Evolutionary conservation across 1,140 invertebrate genomes (phyloP), one percentile per base, ranked within the genome.

Genomic region (Plodia interpunctella): DNA sequence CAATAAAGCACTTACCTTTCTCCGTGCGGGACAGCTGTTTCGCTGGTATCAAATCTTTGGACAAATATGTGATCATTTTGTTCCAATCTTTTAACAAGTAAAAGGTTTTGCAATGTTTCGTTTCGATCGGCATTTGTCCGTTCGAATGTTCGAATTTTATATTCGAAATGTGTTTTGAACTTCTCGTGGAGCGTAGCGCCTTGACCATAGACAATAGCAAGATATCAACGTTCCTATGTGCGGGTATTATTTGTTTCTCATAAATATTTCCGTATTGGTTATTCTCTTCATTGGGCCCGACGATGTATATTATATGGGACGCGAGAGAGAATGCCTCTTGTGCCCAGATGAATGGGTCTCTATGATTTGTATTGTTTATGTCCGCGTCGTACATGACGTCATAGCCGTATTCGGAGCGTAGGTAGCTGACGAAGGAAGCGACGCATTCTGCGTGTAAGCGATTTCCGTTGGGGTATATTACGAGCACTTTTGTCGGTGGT

Each of bases 61-160:
- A 87, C 19, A 89, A 51, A 65, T 79, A 72, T 0, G 80, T 71
- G 49, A 89, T 83, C 0, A 89, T 65, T 25, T 82, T 85, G 55
- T 87, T 78, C 80, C 80, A 89, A 55, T 89, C 83, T 35, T 78
- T 80, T 0, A 89, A 60, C 6, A 89, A 62, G 54, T 72, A 72
- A 60, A 84, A 89, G 0, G 61, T 62, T 55, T 76, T 75, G n/a
- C 76, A 76, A 13, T 75, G 74, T 44, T 65, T 71, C 0, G 79
- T 84, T 55, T 87, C 84, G 0, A 78, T 54, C 0, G 87, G 87
- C 6, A 85, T 52, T 8, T 66, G 55, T 0, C 74, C 82, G 19
- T 75, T 73, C 0, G 86, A 89, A 57, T 89, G 72, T 57, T 87
- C 84, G 30, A 89, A 89, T 66, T 78, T 74, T 0, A 89, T 72